A percentile compares a stretch with the other conserved stretches of the same genome.
These are phyloP conservation scores for Aphis craccivora DNA, from an alignment of 1,140 invertebrate genomes.

Conservation along the genomic window DNA sequence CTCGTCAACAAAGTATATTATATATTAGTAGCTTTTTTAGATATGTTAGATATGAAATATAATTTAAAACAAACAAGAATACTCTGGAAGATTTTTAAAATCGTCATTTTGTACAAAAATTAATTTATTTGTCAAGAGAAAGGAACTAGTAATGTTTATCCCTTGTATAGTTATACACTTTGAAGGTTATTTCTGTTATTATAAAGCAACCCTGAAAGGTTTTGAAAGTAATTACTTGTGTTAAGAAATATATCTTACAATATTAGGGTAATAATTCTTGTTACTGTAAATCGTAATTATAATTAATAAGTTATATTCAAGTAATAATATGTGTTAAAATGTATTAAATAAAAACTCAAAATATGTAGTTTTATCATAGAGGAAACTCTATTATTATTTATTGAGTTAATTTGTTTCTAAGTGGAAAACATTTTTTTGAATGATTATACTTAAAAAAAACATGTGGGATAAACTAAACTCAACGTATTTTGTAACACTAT, in stretches of 20 bases:
- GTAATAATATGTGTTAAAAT: not conserved
- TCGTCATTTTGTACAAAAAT: not conserved
- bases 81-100: not conserved
- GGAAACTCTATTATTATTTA: not conserved
- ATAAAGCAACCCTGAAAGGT: not conserved
- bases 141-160: not conserved
- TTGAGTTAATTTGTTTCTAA: not conserved
- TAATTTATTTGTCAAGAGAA: not conserved
- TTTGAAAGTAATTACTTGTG: not conserved
- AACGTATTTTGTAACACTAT: not conserved
- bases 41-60: not conserved
- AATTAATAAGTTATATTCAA: not conserved
- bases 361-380: not conserved
- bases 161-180: not conserved
- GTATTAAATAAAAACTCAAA: not conserved
- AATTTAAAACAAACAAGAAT: not conserved
- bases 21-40: not conserved
- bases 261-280: not conserved
- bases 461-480: not conserved
- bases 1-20: not conserved
- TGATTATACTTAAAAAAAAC: not conserved
- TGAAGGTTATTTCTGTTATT: not conserved
- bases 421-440: not conserved
- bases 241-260: not conserved
- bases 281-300: not conserved